Base-by-base conservation (phyloP, 2,797 vertebrate genomes). In the Sarcophilus harrisii region DNA sequence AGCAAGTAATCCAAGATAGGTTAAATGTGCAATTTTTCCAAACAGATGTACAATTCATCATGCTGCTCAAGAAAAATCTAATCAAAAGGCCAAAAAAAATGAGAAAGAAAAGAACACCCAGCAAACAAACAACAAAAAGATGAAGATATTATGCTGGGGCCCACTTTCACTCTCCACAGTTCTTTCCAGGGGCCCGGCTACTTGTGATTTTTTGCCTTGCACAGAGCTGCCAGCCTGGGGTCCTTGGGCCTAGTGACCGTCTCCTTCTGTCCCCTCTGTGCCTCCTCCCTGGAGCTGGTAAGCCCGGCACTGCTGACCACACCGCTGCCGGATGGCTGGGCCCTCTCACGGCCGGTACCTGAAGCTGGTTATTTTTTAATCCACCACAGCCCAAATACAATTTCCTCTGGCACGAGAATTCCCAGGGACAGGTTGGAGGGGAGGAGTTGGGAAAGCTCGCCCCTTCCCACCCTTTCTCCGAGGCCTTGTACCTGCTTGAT, bases 401-500 rank as follows among this genome's bases (percentile, higher is more conserved):
- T 87, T 87, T 49, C 38, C 24, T 16, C n/a, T 27, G 38, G 66
- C 9, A 87, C 21, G 45, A 87, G 73, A 87, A 27, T 49, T 49
- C 73, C 10, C 45, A 49, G 73, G 27, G 0, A 45, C 9, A 49
- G 24, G 9, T 87, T 87, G 24, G 38, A 49, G 11, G 11, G 9
- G 38, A 27, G 73, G 3, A 49, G 24, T 38, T 81, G 66, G 66
- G n/a, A 81, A 81, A 38, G 66, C 10, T 45, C 55, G 0, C 49
- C 81, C 91, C 3, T 0, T 3, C 24, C 90, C 52, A 57, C 8
- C 29, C 14, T 1, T 28, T 16, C 18, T 32, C 0, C 1, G 21
- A 1, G 27, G 3, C 57, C 13, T 11, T 3, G 94, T 92, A 99
- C 99, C 99, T 99, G 99, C 93, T 98, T 99, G 91, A 99, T 98